Base-by-base conservation (phyloP, 2,113 vertebrate genomes). In the Rhodinocichla rosea region DNA sequence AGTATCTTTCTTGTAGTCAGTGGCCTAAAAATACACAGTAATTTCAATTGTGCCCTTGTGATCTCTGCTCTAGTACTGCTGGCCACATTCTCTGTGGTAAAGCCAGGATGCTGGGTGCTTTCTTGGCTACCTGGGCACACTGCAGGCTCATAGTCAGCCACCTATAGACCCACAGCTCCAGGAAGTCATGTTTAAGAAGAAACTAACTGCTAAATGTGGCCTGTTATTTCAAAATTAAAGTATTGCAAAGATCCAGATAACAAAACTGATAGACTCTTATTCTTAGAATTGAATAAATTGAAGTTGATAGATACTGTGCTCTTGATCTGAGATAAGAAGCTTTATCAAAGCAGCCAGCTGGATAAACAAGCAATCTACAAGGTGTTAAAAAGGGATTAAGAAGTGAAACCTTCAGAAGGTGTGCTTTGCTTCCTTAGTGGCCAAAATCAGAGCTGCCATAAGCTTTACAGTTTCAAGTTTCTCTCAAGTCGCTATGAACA, bases 301-400 rank as follows among this genome's bases (percentile, higher is more conserved):
- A 75, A 90, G 44, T 52, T 59, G 56, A 81, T 60, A 73, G 39
- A 85, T 62, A 35, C 21, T 35, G 27, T 77, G 63, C 32, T 84
- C 56, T 64, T 85, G 57, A 85, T 94, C 64, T 14, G 10, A 75
- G 83, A 93, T 87, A 96, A 86, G 73, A 18, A 77, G 70, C 76
- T 90, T 94, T 94, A 91, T 87, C 77, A 91, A 87, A 95, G 74
- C 24, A 73, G 52, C 32, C 45, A 80, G 79, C 89, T 45, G 91
- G 78, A 89, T 91, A 95, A 89, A 93, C 74, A 95, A 91, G 60
- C 49, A 83, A 73, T 89, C 73, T 67, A 5, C 6, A 27, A 89
- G 52, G 30, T 91, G 30, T 69, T 93, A 24, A 85, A 90, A 83
- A 73, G 63, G 73, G 80, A 79, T 95, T 86, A 92, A 91, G 49